A percentile compares a stretch with the other conserved stretches of the same genome.
phyloP scores from a whole-genome alignment of 2,888 invertebrate genomes.

The Ceramica pisi region DNA sequence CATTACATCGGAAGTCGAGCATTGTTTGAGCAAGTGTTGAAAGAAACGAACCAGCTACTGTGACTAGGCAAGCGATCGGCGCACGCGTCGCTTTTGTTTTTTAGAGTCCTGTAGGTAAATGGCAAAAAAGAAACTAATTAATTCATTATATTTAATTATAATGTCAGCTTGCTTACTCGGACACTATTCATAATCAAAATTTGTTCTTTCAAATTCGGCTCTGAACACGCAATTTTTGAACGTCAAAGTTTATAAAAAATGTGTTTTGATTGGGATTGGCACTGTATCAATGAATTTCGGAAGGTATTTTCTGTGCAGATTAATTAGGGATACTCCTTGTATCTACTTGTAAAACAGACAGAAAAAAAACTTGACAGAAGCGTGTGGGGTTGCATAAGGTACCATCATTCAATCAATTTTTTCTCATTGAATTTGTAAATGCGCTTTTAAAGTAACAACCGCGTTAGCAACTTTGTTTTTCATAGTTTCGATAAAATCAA shows the following conservation, averaged over 20 bases:
- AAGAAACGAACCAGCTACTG: constrained; percentile 75
- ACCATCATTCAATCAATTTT: too few relatives aligned
- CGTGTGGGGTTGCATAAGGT: neutral
- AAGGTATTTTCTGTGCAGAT: neutral
- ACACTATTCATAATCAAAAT: too few relatives aligned
- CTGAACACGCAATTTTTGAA: too few relatives aligned
- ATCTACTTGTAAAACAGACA: too few relatives aligned
- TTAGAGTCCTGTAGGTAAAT: neutral
- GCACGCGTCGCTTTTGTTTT: constrained; percentile 56
- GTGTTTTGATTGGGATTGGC: neutral
- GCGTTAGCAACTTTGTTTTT: neutral
- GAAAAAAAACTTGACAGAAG: neutral
- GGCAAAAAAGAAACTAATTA: neutral
- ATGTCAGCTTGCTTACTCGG: too few relatives aligned
- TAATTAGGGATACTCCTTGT: too few relatives aligned
- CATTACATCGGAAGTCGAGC: constrained; percentile 78
- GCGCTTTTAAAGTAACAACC: neutral
- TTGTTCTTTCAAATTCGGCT: too few relatives aligned
- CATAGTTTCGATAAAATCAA: neutral
- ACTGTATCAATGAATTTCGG: neutral
- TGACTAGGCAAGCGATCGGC: constrained; percentile 56
- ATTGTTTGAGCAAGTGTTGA: constrained; percentile 87
- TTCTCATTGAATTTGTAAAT: too few relatives aligned
- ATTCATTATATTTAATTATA: too few relatives aligned
- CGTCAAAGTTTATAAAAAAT: too few relatives aligned